Base-by-base conservation (phyloP, 53 echinoderm and acorn worm genomes). In the Henricia sp. region DNA sequence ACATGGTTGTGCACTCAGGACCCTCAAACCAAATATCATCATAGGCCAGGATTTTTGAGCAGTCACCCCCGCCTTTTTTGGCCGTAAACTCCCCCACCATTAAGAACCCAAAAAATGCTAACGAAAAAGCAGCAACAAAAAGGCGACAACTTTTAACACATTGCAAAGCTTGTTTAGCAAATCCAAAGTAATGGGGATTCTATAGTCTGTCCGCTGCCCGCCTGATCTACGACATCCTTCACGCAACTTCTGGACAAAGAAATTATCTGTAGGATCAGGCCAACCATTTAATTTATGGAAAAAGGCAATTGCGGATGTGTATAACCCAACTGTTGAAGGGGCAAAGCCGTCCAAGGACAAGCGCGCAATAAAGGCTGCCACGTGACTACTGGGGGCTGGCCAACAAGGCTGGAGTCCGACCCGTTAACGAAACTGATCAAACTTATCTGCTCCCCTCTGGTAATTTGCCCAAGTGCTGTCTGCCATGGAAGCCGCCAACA, bases 11-110 rank as follows among this genome's bases (percentile, higher is more conserved):
- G 1, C 69, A 70, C 11, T 51, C 54, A 52, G 17, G 2, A 12
- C 83, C 68, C 17, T 52, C 26, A 36, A 83, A 25, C n/a, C 43
- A 34, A 9, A 56, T 33, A 34, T 70, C 70, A 52, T 35, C 26
- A 29, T 68, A 2, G 13, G 36, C 52, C 38, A 83, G 26, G 4
- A 52, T 52, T 17, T 40, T 39, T 9, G 82, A 82, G 37, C 23
- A 10, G 14, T 46, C 44, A 10, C 32, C 33, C 42, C 4, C 14
- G 5, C 0, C 54, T 9, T 20, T 68, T 30, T 43, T 9, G 35
- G 50, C 43, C n/a, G 75, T 75, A 29, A 86, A 46, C 53, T 86
- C 86, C 21, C 86, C 64, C 14, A 86, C 75, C 41, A 75, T 30
- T 8, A 86, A 36, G 39, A 75, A 17, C 77, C 86, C 14, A 67